phyloP scores from a whole-genome alignment of 1,140 invertebrate genomes.

The Caenorhabditis tropicalis region DNA sequence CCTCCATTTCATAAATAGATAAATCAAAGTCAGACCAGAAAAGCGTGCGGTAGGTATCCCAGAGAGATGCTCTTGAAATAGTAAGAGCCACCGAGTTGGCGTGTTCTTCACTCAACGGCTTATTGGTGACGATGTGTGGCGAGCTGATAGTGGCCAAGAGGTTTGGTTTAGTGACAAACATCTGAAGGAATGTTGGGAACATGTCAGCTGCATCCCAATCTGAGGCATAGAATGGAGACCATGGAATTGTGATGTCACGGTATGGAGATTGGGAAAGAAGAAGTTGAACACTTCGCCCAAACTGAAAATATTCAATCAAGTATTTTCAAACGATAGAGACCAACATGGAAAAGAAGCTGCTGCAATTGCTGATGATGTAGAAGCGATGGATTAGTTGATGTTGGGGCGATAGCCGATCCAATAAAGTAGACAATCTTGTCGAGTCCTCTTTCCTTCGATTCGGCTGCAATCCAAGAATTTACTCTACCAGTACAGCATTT shows the following conservation, averaged over 20 bases:
- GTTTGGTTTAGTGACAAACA: conserved; percentile 68
- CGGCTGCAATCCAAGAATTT: conserved; percentile 59
- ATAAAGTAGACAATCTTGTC: conserved; percentile 70
- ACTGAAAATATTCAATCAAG: conserved; percentile 57
- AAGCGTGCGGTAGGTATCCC: conserved; percentile 68
- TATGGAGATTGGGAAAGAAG: conserved; percentile 66
- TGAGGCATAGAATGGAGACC: conserved; percentile 64
- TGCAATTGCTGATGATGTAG: conserved; percentile 65
- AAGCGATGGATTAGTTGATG: conserved; percentile 53
- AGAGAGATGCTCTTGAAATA: conserved; percentile 61
- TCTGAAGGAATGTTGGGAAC: conserved; percentile 67
- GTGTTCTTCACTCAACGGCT: conserved; percentile 58
- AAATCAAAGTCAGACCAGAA: conserved; percentile 72
- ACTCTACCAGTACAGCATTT: background rate
- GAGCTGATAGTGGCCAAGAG: conserved; percentile 63
- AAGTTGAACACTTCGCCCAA: conserved; percentile 66
- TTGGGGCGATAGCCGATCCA: conserved; percentile 65
- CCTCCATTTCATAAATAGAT: conserved; percentile 69
- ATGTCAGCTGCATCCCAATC: conserved; percentile 70
- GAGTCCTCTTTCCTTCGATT: conserved; percentile 61
- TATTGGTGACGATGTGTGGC: conserved; percentile 66
- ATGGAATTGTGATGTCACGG: conserved; percentile 66
- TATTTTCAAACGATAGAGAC: background rate
- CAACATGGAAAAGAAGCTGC: conserved; percentile 64
- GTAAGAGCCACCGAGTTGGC: conserved; percentile 60